These are phyloP conservation scores for Entosphenus tridentatus DNA, from an alignment of 2,113 vertebrate genomes.

Conservation along the genomic window DNA sequence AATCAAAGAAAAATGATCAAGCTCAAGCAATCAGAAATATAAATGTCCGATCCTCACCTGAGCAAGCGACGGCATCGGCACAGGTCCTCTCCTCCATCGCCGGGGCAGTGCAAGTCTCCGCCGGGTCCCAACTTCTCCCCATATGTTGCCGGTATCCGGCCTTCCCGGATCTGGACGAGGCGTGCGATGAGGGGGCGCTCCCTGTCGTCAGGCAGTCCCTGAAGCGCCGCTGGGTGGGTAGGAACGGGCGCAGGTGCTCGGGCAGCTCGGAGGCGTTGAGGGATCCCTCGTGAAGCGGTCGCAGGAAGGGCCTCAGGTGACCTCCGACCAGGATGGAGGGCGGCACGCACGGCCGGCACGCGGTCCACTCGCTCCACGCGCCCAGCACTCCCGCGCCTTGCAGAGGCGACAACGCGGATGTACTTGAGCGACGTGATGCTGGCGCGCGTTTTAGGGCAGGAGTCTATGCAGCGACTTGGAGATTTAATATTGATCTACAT, in stretches of 20 bases:
- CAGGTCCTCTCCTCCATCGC: slow-evolving; percentile 34
- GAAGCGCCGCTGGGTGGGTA: slow-evolving; percentile 27
- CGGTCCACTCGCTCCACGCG: slow-evolving; percentile 48
- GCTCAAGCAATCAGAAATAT: not conserved
- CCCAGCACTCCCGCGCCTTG: slow-evolving; percentile 28
- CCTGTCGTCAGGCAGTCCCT: slow-evolving; percentile 42
- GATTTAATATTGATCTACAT: too few species aligned
- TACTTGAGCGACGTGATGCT: too few species aligned
- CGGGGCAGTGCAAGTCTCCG: slow-evolving; percentile 16
- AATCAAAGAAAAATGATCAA: too few species aligned
- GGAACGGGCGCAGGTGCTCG: too few species aligned
- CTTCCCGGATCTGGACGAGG: slow-evolving; percentile 14
- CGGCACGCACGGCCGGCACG: slow-evolving; percentile 36
- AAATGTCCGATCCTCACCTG: slow-evolving; percentile 19
- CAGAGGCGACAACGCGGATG: not conserved
- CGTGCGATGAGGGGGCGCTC: slow-evolving; percentile 9
- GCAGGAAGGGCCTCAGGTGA: too few species aligned
- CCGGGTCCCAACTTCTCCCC: too few species aligned
- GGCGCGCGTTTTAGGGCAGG: too few species aligned
- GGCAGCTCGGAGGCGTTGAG: too few species aligned
- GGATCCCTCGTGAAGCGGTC: too few species aligned
- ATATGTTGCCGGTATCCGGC: slow-evolving; percentile 13
- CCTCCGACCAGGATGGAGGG: slow-evolving; percentile 8
- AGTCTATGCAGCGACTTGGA: too few species aligned
- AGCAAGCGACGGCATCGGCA: slow-evolving; percentile 24